Evolutionary conservation across 2,797 vertebrate species (phyloP).

Genomic region (Myotis myotis): DNA sequence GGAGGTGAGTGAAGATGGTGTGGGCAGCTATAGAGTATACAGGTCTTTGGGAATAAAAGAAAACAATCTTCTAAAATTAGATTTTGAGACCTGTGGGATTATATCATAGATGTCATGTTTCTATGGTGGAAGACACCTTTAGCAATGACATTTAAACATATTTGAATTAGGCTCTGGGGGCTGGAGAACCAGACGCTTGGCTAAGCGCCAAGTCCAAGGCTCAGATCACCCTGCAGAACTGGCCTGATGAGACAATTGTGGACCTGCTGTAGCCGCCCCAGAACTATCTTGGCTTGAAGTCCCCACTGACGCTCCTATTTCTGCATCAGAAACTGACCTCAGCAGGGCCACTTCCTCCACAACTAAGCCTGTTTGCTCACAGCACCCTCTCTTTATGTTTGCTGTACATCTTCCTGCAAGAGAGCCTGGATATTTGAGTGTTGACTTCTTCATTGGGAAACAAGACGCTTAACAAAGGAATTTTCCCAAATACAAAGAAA

Average conservation of each 20-base stretch:
- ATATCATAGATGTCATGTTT: neutral
- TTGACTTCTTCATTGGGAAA: neutral
- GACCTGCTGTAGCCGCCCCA: neutral
- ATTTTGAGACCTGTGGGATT: neutral
- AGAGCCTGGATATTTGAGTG: neutral
- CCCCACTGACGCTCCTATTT: neutral
- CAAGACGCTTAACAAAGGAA: constrained; percentile 3
- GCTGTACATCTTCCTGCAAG: neutral
- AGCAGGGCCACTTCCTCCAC: neutral
- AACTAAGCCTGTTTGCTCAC: neutral
- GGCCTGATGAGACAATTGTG: neutral
- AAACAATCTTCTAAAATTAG: neutral
- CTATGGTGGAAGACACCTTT: neutral
- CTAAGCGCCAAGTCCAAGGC: neutral
- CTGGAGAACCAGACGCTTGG: neutral
- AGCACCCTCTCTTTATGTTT: neutral
- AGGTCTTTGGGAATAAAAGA: neutral
- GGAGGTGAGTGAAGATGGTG: neutral
- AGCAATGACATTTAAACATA: neutral
- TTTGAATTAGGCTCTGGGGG: neutral
- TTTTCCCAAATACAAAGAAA: neutral
- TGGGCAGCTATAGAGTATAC: neutral
- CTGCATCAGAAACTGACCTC: neutral
- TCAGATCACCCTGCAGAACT: neutral
- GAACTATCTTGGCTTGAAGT: neutral